A percentile compares a stretch with the other conserved stretches of the same genome.
Conservation (phyloP, 2,797 vertebrate genomes). For the Anguilla obscura region DNA sequence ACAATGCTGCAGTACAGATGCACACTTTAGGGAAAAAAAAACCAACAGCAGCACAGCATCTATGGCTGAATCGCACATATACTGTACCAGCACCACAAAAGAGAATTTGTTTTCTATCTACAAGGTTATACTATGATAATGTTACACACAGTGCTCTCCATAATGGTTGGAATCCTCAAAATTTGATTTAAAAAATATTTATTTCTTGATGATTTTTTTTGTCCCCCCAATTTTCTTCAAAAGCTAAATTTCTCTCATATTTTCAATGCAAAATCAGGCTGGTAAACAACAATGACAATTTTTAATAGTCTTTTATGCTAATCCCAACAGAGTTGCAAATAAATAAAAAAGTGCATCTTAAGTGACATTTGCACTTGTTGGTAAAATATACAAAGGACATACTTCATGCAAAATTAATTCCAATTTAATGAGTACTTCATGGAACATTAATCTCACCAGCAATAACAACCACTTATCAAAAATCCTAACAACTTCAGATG, state of each 20-base stretch:
- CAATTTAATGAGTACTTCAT: not conserved
- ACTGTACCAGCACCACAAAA: not conserved
- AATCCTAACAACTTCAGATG: not conserved
- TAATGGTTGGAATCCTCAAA: not conserved
- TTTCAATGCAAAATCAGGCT: not conserved
- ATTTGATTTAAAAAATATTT: too few relatives aligned
- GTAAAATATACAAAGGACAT: not conserved
- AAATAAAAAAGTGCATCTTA: not conserved
- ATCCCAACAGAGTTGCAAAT: not conserved
- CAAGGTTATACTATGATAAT: not conserved
- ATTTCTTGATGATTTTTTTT: not conserved
- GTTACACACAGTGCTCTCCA: not conserved
- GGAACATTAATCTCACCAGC: not conserved
- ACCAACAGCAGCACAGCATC: not conserved
- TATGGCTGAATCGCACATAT: not conserved
- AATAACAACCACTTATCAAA: not conserved
- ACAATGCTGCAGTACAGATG: not conserved
- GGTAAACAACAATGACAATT: not conserved
- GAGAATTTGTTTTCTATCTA: not conserved
- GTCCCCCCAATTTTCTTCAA: not conserved
- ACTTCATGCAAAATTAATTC: not conserved
- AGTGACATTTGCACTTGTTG: not conserved
- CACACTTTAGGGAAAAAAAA: not conserved
- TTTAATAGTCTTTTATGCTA: not conserved
- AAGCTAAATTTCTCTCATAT: not conserved